Percentiles rank a stretch among this genome's conserved stretches.
Evolutionary conservation across 2,888 invertebrate species (phyloP).

Genomic region (Lasioglossum calceatum): DNA sequence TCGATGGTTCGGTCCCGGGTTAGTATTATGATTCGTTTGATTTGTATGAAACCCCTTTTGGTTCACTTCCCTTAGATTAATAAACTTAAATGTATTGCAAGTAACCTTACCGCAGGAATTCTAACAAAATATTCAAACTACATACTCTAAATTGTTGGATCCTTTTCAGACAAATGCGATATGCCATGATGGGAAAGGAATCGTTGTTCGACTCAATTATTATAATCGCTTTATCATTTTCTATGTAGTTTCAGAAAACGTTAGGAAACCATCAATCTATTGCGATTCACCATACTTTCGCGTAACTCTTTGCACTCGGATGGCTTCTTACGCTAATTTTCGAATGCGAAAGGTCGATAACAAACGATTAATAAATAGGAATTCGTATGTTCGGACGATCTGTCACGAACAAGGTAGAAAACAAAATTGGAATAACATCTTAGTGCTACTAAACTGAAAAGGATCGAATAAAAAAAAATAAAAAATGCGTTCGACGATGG

Average conservation of each 20-base stretch:
- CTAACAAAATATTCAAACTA: not conserved
- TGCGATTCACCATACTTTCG: not conserved
- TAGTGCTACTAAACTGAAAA: conserved; percentile 25
- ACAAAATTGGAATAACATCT: conserved; percentile 10
- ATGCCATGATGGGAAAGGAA: not conserved
- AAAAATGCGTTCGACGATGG: conserved; percentile 8
- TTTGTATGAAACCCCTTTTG: conserved; percentile 16
- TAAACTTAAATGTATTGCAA: not conserved
- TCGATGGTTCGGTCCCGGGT: not conserved
- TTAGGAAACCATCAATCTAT: not conserved
- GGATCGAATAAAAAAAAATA: conserved; percentile 33
- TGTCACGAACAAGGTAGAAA: not conserved
- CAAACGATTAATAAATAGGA: conserved; percentile 18
- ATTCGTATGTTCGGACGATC: no score
- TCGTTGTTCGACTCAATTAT: not conserved
- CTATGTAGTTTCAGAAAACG: not conserved
- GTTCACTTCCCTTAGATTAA: not conserved
- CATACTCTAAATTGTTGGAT: conserved; percentile 14
- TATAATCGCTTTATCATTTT: not conserved
- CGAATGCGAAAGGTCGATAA: not conserved
- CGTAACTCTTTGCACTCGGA: not conserved
- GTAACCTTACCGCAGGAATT: not conserved
- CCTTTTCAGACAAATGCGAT: conserved; percentile 39
- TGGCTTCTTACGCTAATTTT: not conserved
- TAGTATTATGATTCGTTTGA: conserved; percentile 2